These are phyloP conservation scores for Brachionus manjavacas DNA, from an alignment of 1,140 invertebrate genomes.

Conservation along the genomic window DNA sequence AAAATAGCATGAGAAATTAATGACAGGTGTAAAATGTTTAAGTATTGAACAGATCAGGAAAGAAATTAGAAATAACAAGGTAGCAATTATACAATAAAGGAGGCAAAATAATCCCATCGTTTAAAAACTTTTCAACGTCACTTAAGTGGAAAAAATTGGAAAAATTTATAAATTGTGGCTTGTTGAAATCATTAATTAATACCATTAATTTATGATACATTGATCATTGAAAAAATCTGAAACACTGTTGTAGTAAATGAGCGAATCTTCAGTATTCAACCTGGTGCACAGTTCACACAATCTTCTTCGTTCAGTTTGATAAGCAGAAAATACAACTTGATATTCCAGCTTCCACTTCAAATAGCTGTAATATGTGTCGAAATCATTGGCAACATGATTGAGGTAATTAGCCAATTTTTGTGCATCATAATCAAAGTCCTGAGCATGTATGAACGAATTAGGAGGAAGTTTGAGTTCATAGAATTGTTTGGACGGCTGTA, in stretches of 20 bases:
- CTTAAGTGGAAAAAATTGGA: too few relatives aligned
- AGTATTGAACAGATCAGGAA: too few relatives aligned
- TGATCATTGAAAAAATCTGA: conserved; percentile 17
- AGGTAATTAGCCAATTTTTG: neutral
- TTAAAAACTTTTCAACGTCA: too few relatives aligned
- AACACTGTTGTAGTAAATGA: conserved; percentile 6
- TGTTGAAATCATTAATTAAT: neutral
- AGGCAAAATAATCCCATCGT: too few relatives aligned
- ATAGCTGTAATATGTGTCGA: neutral
- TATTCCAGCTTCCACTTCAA: neutral
- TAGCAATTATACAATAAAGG: too few relatives aligned
- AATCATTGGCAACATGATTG: neutral
- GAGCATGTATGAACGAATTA: conserved; percentile 34
- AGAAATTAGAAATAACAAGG: too few relatives aligned
- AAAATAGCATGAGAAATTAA: too few relatives aligned
- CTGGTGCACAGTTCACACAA: conserved; percentile 29
- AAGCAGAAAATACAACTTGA: neutral
- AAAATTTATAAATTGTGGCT: too few relatives aligned
- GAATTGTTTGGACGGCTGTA: neutral
- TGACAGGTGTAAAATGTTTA: too few relatives aligned
- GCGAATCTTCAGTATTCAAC: conserved; percentile 13
- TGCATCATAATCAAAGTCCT: conserved; percentile 10
- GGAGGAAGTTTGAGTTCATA: neutral
- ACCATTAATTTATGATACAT: neutral
- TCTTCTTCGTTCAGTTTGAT: neutral